Evolutionary conservation across 2,888 invertebrate species (phyloP).

Genomic region (Proisotoma minuta): DNA sequence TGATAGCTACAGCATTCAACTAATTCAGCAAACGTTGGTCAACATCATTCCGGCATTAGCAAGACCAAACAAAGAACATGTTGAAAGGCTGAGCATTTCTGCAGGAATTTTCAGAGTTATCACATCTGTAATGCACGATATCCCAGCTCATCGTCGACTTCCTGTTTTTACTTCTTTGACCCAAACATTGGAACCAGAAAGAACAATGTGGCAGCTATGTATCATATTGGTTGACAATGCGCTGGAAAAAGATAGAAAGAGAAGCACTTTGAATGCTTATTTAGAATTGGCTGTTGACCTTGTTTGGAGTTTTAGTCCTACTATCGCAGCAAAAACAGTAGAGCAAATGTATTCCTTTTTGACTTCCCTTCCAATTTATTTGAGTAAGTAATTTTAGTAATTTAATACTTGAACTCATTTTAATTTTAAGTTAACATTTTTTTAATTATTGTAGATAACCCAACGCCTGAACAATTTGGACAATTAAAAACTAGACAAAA

Average conservation of each 20-base stretch:
- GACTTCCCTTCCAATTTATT: conserved; percentile 62
- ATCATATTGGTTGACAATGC: conserved; percentile 53
- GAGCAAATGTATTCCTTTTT: conserved; percentile 64
- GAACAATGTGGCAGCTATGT: conserved; percentile 53
- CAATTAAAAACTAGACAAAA: conserved; percentile 28
- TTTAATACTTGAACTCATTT: conserved; percentile 5
- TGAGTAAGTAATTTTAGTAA: conserved; percentile 46
- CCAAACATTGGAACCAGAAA: conserved; percentile 59
- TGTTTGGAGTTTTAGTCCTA: conserved; percentile 62
- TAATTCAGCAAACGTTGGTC: conserved; percentile 83
- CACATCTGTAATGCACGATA: conserved; percentile 81
- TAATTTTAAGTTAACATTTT: conserved; percentile 5
- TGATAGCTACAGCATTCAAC: conserved; percentile 90
- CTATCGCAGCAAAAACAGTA: conserved; percentile 61
- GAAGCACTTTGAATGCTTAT: conserved; percentile 44
- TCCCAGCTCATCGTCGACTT: conserved; percentile 84
- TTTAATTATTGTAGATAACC: conserved; percentile 22
- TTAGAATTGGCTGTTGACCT: conserved; percentile 58
- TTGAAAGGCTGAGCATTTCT: conserved; percentile 31
- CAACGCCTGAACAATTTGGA: conserved; percentile 26
- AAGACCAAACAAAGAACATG: conserved; percentile 50
- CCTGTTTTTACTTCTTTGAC: conserved; percentile 68
- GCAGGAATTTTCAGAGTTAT: conserved; percentile 65
- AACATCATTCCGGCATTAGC: conserved; percentile 82
- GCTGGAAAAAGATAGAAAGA: conserved; percentile 49